Conservation (phyloP, 53 echinoderm and acorn worm species). For the Stichopus horrens region DNA sequence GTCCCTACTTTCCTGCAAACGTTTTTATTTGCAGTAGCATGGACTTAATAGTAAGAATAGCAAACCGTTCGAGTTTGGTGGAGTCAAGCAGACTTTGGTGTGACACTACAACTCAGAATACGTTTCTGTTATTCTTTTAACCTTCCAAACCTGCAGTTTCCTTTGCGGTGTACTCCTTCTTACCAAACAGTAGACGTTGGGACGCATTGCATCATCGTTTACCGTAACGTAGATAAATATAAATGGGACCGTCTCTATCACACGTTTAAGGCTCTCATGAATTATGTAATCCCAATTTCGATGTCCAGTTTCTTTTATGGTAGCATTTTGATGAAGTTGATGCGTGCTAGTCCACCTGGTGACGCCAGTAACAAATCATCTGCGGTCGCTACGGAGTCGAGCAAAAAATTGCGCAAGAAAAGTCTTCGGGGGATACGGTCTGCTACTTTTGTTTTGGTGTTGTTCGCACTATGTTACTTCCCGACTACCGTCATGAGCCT, state of each 20-base stretch:
- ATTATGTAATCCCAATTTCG: constrained; percentile 20
- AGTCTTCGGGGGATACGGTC: constrained; percentile 1
- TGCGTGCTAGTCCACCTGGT: neutral
- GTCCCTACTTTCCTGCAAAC: no score
- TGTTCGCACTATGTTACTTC: constrained; percentile 24
- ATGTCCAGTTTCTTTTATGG: constrained; percentile 7
- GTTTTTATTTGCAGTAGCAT: no score
- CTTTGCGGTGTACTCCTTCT: constrained; percentile 37
- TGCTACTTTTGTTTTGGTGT: neutral
- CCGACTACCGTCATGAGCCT: constrained; percentile 41
- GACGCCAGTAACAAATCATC: neutral
- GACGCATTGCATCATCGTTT: constrained; percentile 23
- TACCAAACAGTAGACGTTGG: constrained; percentile 32
- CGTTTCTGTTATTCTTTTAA: no score
- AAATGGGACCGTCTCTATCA: constrained; percentile 18
- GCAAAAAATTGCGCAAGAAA: neutral
- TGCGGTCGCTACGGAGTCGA: neutral
- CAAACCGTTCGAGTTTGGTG: no score
- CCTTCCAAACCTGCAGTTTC: neutral
- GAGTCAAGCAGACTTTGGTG: no score
- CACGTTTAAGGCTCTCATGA: constrained; percentile 20
- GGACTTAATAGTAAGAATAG: no score
- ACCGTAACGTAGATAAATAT: constrained; percentile 4
- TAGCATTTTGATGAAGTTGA: neutral
- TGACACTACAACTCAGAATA: no score